Percentiles rank a stretch among this genome's conserved stretches.
phyloP scores from a whole-genome alignment of 2,888 invertebrate genomes.

The Coremacera marginata region DNA sequence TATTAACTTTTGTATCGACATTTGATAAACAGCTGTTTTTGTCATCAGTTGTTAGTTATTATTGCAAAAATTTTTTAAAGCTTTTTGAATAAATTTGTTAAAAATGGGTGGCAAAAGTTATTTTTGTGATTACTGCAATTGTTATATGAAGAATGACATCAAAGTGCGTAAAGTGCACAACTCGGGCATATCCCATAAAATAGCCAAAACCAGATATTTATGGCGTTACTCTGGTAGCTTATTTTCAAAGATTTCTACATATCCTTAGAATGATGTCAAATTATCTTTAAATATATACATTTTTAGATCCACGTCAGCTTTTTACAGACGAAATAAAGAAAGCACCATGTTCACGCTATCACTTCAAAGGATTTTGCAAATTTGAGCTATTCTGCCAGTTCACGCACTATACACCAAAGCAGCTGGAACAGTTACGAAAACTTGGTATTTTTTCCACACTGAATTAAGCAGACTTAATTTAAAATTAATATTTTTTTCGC shows the following conservation, averaged over 20 bases:
- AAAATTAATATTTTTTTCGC: not conserved
- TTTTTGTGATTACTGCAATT: conserved; percentile 67
- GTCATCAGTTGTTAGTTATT: not conserved
- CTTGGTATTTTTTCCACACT: conserved; percentile 50
- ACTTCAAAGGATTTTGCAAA: conserved; percentile 58
- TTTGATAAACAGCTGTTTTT: conserved; percentile 6
- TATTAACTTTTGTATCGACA: not conserved
- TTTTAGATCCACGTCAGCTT: conserved; percentile 54
- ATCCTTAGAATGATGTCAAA: too few species aligned
- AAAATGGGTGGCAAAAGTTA: conserved; percentile 66
- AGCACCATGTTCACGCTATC: conserved; percentile 56
- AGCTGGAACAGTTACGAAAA: conserved; percentile 55
- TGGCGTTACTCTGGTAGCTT: conserved; percentile 54
- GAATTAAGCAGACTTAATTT: not conserved
- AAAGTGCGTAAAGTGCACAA: conserved; percentile 65
- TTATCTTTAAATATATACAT: not conserved
- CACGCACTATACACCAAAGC: conserved; percentile 57
- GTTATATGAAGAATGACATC: conserved; percentile 65
- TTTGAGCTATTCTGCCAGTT: conserved; percentile 63
- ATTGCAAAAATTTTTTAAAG: not conserved
- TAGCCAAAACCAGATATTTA: conserved; percentile 60
- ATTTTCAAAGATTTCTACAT: not conserved
- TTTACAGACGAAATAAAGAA: conserved; percentile 54
- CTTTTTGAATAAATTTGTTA: not conserved
- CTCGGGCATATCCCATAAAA: conserved; percentile 61